Base-by-base conservation (phyloP, 2,888 invertebrate genomes). In the Tiliacea aurago region DNA sequence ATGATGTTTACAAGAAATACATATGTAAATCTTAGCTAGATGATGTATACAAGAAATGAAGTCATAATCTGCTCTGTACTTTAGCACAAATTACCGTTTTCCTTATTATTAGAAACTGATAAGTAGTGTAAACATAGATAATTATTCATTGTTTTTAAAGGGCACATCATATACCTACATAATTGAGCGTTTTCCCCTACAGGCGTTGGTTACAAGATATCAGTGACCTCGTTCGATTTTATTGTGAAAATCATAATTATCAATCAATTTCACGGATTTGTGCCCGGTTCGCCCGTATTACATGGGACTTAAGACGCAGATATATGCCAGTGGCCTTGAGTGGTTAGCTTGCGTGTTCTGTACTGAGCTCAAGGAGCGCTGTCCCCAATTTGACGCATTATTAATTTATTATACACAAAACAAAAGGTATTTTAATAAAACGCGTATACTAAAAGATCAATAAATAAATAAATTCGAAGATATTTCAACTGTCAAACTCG, bases 111-210 rank as follows among this genome's bases (percentile, higher is more conserved):
- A 15, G 6, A 59, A 62, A 62, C 33, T 43, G 53, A 75, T 65
- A 65, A 75, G 20, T 33, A 37, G 7, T 62, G n/a, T 63, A 66
- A 76, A 66, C 53, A 59, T 15, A 76, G 66, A 75, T 66, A 73
- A 63, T 56, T 20, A 33, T 55, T 15, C n/a, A 68, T 70, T 73
- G 73, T 73, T 75, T 71, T 58, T 56, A 63, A 62, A 56, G 45
- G 45, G 28, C 41, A 62, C 15, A 28, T 41, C 18, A n/a, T n/a
- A 58, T 37, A 58, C 33, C 13, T 59, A 62, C 18, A 15, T 74
- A 15, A 20, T 73, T 73, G 18, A n/a, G 2, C 18, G 62, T 55
- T 47, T 73, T 55, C 37, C 37, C 18, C 4, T 33, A 7, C 18
- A n/a, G 20, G 9, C 18, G 20, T 70, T 68, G 43, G 5, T 43